Conservation (phyloP, 2,888 invertebrate genomes). For the Athalia circularis region DNA sequence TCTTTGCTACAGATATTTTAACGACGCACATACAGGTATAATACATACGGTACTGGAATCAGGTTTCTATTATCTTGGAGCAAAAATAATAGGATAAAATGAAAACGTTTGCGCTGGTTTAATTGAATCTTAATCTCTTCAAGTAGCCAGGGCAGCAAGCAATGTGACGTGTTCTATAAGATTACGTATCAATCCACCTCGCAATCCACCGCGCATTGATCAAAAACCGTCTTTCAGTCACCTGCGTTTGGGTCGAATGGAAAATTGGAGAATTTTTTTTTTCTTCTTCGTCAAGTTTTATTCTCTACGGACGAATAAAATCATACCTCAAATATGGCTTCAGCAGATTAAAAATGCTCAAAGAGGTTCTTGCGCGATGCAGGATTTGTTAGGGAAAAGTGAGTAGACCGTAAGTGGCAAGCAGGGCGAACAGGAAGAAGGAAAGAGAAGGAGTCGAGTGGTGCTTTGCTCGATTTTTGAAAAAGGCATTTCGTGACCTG, state of each 20-base stretch:
- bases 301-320: conserved; percentile 25
- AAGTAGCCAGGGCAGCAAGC: background rate
- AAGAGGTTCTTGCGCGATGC: conserved; percentile 24
- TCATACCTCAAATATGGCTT: conserved; percentile 18
- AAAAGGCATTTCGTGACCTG: conserved; percentile 28
- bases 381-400: conserved; percentile 30
- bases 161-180: no score
- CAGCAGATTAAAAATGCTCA: conserved; percentile 20
- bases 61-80: no score
- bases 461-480: conserved; percentile 39
- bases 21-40: background rate
- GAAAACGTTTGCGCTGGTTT: background rate
- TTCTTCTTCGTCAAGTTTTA: background rate
- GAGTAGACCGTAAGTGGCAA: conserved; percentile 10
- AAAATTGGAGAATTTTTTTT: conserved; percentile 20
- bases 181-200: no score
- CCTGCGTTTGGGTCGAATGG: background rate
- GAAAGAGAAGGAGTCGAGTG: conserved; percentile 34
- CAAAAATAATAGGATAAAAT: no score
- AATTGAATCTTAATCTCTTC: background rate
- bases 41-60: no score
- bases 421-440: background rate
- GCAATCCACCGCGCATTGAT: background rate
- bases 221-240: conserved; percentile 7
- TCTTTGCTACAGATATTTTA: conserved; percentile 6